phyloP scores from a whole-genome alignment of 37 sponge, comb jelly and placozoan genomes.

The Spongilla lacustris region DNA sequence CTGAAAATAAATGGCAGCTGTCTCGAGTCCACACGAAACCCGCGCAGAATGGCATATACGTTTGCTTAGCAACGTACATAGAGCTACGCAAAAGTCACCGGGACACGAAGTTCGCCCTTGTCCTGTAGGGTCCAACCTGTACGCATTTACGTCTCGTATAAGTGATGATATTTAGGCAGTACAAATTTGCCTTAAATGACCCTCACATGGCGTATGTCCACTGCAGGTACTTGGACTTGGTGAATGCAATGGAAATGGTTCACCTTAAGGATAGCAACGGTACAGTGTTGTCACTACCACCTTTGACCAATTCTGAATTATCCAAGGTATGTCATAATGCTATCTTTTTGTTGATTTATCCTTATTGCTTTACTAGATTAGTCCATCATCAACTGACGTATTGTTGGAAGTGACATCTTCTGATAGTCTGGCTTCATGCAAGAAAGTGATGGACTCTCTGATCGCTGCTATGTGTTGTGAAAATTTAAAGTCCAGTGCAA shows the following conservation, averaged over 20 bases:
- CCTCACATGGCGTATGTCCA: background rate
- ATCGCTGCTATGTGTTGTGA: slow-evolving; percentile 64
- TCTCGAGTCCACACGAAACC: too few species aligned
- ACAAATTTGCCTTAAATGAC: too few species aligned
- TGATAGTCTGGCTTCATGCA: slow-evolving; percentile 60
- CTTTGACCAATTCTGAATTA: slow-evolving; percentile 82
- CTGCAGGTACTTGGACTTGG: slow-evolving; percentile 68
- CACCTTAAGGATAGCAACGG: slow-evolving; percentile 59
- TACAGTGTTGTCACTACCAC: slow-evolving; percentile 86
- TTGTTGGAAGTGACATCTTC: slow-evolving; percentile 90
- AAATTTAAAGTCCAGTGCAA: slow-evolving; percentile 24
- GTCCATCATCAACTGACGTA: slow-evolving; percentile 42
- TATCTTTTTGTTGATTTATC: background rate
- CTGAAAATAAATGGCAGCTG: too few species aligned
- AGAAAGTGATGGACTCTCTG: slow-evolving; percentile 69
- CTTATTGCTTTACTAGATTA: slow-evolving; percentile 11
- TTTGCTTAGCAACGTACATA: too few species aligned
- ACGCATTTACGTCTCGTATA: too few species aligned
- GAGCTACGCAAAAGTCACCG: too few species aligned
- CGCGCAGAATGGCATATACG: too few species aligned
- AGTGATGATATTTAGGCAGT: too few species aligned
- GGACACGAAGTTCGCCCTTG: too few species aligned
- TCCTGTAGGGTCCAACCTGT: too few species aligned
- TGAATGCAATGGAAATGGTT: slow-evolving; percentile 60
- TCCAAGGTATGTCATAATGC: slow-evolving; percentile 61